These are phyloP conservation scores for Unio delphinus DNA, from an alignment of 2,888 invertebrate genomes.

Conservation along the genomic window DNA sequence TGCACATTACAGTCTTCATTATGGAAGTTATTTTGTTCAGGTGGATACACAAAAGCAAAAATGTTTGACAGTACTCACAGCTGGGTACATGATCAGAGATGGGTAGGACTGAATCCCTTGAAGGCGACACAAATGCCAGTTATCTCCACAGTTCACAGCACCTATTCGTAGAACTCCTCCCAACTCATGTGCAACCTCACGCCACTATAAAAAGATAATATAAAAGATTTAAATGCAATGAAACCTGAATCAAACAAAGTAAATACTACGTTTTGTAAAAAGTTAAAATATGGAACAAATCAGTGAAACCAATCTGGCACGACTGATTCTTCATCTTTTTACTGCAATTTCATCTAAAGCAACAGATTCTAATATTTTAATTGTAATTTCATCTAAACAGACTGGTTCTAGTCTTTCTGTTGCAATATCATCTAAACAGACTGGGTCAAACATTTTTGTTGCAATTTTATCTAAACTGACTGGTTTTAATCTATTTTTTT, in stretches of 20 bases:
- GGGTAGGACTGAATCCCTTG: conserved; percentile 85
- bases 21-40: too few species aligned
- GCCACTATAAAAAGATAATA: conserved; percentile 76
- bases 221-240: not conserved
- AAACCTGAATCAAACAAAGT: not conserved
- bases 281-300: too few species aligned
- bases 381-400: not conserved
- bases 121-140: conserved; percentile 82
- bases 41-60: too few species aligned
- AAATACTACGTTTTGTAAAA: too few species aligned
- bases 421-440: too few species aligned
- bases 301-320: too few species aligned
- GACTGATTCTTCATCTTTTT: too few species aligned
- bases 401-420: not conserved
- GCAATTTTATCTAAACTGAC: not conserved
- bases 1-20: too few species aligned
- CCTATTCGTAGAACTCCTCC: conserved; percentile 86
- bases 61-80: conserved; percentile 15
- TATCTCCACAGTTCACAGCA: conserved; percentile 91
- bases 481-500: not conserved
- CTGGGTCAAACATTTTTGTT: not conserved
- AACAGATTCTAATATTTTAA: too few species aligned
- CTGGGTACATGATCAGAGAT: conserved; percentile 80
- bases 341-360: too few species aligned
- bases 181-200: conserved; percentile 82